Evolutionary conservation across 2,797 vertebrate species (phyloP).

Genomic region (Karalla daura): DNA sequence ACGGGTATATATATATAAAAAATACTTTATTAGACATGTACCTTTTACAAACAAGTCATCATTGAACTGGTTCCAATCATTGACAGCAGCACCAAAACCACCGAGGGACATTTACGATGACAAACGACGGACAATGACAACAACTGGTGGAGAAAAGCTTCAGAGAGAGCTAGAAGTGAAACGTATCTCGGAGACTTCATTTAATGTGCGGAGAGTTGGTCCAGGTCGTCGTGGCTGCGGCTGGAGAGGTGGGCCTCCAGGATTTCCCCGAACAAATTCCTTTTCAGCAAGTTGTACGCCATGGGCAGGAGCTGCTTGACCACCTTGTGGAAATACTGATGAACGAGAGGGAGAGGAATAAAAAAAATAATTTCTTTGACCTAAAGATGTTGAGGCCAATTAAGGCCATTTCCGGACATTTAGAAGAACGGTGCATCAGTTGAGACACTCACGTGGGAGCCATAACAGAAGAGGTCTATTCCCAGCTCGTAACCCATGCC

Average conservation of each 20-base stretch:
- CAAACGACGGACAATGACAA: conserved; percentile 49
- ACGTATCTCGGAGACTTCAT: conserved; percentile 20
- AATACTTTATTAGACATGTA: conserved; percentile 84
- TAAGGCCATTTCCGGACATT: background rate
- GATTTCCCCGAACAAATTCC: conserved; percentile 91
- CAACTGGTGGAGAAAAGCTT: conserved; percentile 51
- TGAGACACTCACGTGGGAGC: conserved; percentile 94
- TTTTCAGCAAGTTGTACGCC: conserved; percentile 92
- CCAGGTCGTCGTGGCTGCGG: conserved; percentile 85
- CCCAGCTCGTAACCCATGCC: conserved; percentile 98
- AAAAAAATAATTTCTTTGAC: conserved; percentile 1
- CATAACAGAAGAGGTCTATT: conserved; percentile 94
- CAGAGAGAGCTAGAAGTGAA: conserved; percentile 39
- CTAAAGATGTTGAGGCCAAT: background rate
- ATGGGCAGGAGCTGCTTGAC: conserved; percentile 93
- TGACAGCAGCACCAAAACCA: conserved; percentile 68
- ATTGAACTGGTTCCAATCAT: conserved; percentile 59
- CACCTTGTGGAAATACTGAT: conserved; percentile 93
- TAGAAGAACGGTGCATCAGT: background rate
- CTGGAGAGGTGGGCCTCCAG: conserved; percentile 88
- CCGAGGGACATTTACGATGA: conserved; percentile 51
- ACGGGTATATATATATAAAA: conserved; percentile 78
- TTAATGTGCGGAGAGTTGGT: conserved; percentile 83
- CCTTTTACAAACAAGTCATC: conserved; percentile 63
- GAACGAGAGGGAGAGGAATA: background rate